Evolutionary conservation across 2,113 vertebrate species (phyloP), one percentile per base, ranked within the genome.

Genomic region (Nesogale talazaci): DNA sequence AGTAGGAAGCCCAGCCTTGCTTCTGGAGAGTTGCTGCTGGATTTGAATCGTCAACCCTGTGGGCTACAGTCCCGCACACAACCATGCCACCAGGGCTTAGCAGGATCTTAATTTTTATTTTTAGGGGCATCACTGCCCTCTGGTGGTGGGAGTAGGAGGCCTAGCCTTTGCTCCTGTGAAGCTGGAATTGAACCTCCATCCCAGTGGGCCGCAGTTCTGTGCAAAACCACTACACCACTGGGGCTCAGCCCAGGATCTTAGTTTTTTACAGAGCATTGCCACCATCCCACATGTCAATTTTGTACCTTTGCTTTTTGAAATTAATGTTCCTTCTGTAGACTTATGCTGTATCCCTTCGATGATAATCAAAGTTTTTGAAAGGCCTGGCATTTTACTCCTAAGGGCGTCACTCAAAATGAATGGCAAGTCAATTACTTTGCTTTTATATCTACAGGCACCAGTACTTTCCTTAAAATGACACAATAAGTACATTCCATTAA

Each of bases 301-400:
- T 80, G 74, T 91, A 88, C 80, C 34, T 6, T 86, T 91, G 40
- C 16, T 65, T 89, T 91, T 59, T 69, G 29, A 86, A 82, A 83
- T 63, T 88, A 46, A 3, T 83, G 22, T 34, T 88, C 6, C 6
- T 19, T 77, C 52, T 91, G 88, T 38, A 89, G 63, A 75, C 46
- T 52, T 52, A 57, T 17, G 11, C 42, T 5, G 2, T 40, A 72
- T 82, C 52, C 80, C 42, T 25, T 86, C 52, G 56, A 80, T 29
- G 56, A 27, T 25, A 79, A 23, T 82, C 83, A 86, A 89, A 86
- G 14, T 29, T 22, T 23, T 81, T 88, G 27, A 88, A 7, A 56
- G 5, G 11, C 3, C 4, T 27, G 42, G 31, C 19, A 81, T 17
- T 59, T 65, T 74, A 92, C n/a, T 63, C 20, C 75, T 77, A 38